Conservation (phyloP, 1,140 invertebrate genomes). For the Drosophila mayri region DNA sequence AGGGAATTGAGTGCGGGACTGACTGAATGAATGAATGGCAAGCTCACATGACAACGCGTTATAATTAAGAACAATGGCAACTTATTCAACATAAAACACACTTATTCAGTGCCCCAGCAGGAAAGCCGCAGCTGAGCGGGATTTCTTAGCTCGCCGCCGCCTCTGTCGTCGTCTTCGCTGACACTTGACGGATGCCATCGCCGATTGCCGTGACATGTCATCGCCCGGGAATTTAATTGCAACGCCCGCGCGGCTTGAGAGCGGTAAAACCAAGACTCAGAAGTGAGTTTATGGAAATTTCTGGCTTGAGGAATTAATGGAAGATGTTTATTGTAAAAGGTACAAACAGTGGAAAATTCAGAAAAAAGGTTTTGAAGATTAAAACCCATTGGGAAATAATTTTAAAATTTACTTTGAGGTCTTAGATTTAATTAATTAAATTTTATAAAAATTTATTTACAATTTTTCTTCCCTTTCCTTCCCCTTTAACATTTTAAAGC, state of each 20-base stretch:
- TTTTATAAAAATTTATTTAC: background rate
- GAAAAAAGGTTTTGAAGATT: too few relatives aligned
- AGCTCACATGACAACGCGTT: constrained; percentile 82
- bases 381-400: background rate
- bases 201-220: constrained; percentile 47
- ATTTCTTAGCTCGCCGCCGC: constrained; percentile 35
- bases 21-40: constrained; percentile 68
- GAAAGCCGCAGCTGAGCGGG: constrained; percentile 23
- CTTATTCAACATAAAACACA: constrained; percentile 64
- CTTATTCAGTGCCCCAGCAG: constrained; percentile 5
- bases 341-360: background rate
- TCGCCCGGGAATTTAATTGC: constrained; percentile 48
- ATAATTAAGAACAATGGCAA: constrained; percentile 81
- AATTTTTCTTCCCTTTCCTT: too few relatives aligned
- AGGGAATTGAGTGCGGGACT: constrained; percentile 19
- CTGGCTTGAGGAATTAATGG: background rate
- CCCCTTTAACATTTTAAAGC: background rate
- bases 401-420: background rate
- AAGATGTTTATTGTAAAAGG: background rate
- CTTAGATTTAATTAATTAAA: too few relatives aligned
- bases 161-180: constrained; percentile 2
- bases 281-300: constrained; percentile 1
- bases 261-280: constrained; percentile 6
- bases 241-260: constrained; percentile 8
- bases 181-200: constrained; percentile 63